Conservation (phyloP, 2,888 invertebrate genomes). For the Caenorhabditis angaria region DNA sequence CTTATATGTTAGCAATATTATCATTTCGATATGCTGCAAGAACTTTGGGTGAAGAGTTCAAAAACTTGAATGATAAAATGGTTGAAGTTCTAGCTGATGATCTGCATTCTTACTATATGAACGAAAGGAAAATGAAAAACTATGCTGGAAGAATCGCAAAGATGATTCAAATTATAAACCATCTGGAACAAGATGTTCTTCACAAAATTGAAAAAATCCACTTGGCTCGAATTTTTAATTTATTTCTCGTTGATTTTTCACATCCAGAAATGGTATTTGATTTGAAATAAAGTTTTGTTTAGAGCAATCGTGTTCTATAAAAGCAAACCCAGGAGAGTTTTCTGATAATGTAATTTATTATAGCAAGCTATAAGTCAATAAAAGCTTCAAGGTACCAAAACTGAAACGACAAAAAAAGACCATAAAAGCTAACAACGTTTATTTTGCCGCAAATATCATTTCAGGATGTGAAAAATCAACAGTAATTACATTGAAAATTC, state of each 20-base stretch:
- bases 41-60: slow-evolving; percentile 10
- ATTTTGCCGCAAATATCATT: slow-evolving; percentile 3
- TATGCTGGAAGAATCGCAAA: slow-evolving; percentile 43
- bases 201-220: slow-evolving; percentile 26
- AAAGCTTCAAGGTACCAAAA: too few species aligned
- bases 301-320: too few species aligned
- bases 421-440: too few species aligned
- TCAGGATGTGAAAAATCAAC: slow-evolving; percentile 41
- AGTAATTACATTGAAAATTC: slow-evolving; percentile 48
- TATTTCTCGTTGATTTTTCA: slow-evolving; percentile 38
- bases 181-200: slow-evolving; percentile 18
- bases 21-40: slow-evolving; percentile 35
- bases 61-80: slow-evolving; percentile 22
- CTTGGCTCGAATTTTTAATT: slow-evolving; percentile 45
- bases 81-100: slow-evolving; percentile 31
- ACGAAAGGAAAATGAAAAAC: slow-evolving; percentile 22
- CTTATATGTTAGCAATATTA: slow-evolving; percentile 40
- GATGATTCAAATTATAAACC: slow-evolving; percentile 48
- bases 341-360: too few species aligned
- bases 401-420: too few species aligned
- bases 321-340: too few species aligned
- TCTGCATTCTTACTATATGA: slow-evolving; percentile 40
- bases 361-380: too few species aligned
- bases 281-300: neutral
- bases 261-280: slow-evolving; percentile 28